phyloP scores from a whole-genome alignment of 2,888 invertebrate species.

The Amorpha juglandis region DNA sequence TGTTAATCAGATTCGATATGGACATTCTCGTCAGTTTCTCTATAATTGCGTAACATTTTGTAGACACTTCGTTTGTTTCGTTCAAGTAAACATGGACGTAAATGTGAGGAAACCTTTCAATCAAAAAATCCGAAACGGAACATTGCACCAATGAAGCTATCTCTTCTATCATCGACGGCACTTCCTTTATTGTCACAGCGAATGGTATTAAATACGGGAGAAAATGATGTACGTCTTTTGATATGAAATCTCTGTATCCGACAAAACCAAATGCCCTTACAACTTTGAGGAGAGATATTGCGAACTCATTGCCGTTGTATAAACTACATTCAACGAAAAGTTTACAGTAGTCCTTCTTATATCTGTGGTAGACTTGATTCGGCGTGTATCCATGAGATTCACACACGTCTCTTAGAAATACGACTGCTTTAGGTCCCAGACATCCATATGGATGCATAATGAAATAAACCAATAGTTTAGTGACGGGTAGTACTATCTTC shows the following conservation, averaged over 20 bases:
- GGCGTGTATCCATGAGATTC: conserved; percentile 80
- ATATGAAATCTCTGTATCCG: conserved; percentile 87
- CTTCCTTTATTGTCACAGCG: conserved; percentile 81
- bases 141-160: conserved; percentile 84
- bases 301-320: conserved; percentile 82
- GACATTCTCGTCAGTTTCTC: conserved; percentile 84
- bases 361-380: conserved; percentile 85
- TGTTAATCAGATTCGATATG: conserved; percentile 84
- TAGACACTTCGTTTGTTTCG: conserved; percentile 83
- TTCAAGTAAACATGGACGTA: conserved; percentile 89
- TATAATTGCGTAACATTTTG: conserved; percentile 86
- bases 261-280: conserved; percentile 88
- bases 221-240: conserved; percentile 87
- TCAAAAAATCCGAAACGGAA: conserved; percentile 85
- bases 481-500: conserved; percentile 69
- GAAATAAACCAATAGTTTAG: conserved; percentile 84
- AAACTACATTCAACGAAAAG: conserved; percentile 85
- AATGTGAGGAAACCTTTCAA: conserved; percentile 87
- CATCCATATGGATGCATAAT: conserved; percentile 86
- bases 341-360: conserved; percentile 86
- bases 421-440: conserved; percentile 82
- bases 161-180: conserved; percentile 86
- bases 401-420: conserved; percentile 84
- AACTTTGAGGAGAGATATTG: conserved; percentile 84
- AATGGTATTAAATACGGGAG: conserved; percentile 86